Conservation (phyloP, 2,113 vertebrate species). For the Guaruba guarouba region DNA sequence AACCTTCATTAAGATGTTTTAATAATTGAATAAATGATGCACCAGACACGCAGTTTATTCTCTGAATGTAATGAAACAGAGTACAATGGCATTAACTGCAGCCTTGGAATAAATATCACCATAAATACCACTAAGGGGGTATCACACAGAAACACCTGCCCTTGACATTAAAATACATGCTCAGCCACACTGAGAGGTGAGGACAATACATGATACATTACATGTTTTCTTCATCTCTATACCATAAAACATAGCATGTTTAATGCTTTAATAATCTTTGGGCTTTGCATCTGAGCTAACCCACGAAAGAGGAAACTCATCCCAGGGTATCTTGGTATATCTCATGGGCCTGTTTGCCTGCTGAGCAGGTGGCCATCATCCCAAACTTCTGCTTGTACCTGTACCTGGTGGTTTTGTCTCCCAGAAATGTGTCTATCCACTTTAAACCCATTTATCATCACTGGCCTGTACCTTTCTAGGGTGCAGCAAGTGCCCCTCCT, state of each 20-base stretch:
- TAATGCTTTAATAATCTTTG: slow-evolving; percentile 52
- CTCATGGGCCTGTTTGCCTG: not conserved
- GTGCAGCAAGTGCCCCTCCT: not conserved
- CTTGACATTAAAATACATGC: slow-evolving; percentile 22
- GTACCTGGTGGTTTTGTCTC: not conserved
- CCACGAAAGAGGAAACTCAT: not conserved
- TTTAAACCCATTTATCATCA: not conserved
- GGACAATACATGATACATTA: not conserved
- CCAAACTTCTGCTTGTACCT: not conserved
- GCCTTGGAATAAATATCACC: slow-evolving; percentile 39
- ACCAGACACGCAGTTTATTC: slow-evolving; percentile 11
- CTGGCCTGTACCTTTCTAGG: not conserved
- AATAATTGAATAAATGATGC: slow-evolving; percentile 37
- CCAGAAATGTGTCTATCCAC: not conserved
- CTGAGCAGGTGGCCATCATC: not conserved
- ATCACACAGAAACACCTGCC: slow-evolving; percentile 27
- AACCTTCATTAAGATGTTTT: slow-evolving; percentile 38
- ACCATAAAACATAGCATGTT: slow-evolving; percentile 13
- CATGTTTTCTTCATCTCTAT: slow-evolving; percentile 52
- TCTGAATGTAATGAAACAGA: not conserved
- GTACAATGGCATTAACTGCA: not conserved
- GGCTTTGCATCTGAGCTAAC: slow-evolving; percentile 20
- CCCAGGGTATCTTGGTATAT: not conserved
- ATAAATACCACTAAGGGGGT: slow-evolving; percentile 38
- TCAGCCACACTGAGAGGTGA: not conserved